phyloP scores from a whole-genome alignment of 2,113 vertebrate species.

The Centrocercus urophasianus region DNA sequence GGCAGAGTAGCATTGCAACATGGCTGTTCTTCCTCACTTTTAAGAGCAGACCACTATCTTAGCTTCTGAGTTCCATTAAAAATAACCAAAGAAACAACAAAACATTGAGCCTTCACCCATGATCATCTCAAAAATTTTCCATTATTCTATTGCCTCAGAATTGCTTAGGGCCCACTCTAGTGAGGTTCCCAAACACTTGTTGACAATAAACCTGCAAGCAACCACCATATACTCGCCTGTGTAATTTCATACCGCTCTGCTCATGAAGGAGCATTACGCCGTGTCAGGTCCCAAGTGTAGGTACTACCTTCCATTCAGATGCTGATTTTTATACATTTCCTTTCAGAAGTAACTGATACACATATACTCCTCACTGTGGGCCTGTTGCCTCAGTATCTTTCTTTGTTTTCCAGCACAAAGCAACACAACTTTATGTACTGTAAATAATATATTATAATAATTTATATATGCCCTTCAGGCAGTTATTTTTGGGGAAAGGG shows the following conservation, averaged over 20 bases:
- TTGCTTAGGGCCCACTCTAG: background rate
- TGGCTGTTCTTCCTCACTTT: background rate
- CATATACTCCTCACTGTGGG: background rate
- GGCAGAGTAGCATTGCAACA: background rate
- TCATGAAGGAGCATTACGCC: background rate
- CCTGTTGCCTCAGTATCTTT: background rate
- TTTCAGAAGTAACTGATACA: conserved; percentile 30
- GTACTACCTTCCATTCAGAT: background rate
- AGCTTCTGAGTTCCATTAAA: background rate
- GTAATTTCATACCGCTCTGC: background rate
- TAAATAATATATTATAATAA: conserved; percentile 76
- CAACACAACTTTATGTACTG: conserved; percentile 63
- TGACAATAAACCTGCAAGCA: background rate
- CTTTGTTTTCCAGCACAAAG: conserved; percentile 57
- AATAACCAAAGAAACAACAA: background rate
- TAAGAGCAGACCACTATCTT: background rate
- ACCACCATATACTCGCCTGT: background rate
- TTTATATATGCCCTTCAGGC: conserved; percentile 76
- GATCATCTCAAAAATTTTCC: background rate
- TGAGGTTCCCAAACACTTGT: background rate
- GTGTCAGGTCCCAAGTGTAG: background rate
- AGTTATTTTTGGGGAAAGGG: conserved; percentile 41
- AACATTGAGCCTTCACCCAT: background rate
- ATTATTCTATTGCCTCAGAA: rapidly evolving
- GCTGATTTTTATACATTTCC: background rate